A percentile compares a stretch with the other conserved stretches of the same genome.
Conservation (phyloP, 2,113 vertebrate genomes). For the Calcarius ornatus region DNA sequence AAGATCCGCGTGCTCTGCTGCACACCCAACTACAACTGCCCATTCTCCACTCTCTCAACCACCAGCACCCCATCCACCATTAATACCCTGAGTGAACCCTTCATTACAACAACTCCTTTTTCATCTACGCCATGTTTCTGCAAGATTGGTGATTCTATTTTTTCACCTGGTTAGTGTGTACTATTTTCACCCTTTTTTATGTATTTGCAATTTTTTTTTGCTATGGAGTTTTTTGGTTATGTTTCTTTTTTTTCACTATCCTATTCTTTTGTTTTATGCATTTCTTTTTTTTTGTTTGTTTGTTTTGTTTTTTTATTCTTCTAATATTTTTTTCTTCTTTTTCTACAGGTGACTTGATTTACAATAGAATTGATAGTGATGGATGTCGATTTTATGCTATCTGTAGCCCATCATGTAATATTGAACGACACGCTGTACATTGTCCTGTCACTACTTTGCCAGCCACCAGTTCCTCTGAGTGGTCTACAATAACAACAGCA, state of each 20-base stretch:
- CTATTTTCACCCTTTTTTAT: rapidly evolving
- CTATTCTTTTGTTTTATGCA: rapidly evolving
- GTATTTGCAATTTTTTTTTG: rapidly evolving
- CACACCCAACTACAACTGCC: neutral
- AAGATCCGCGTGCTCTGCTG: neutral
- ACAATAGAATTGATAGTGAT: slow-evolving; percentile 68
- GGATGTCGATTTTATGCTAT: slow-evolving; percentile 75
- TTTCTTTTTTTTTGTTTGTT: rapidly evolving
- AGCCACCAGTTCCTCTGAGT: neutral
- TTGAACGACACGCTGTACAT: neutral
- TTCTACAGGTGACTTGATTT: slow-evolving; percentile 72
- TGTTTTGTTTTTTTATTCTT: rapidly evolving
- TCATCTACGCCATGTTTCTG: slow-evolving; percentile 6
- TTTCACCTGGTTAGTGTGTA: neutral
- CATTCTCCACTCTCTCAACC: rapidly evolving
- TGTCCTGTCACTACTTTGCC: neutral
- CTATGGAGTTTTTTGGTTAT: rapidly evolving
- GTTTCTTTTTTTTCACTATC: rapidly evolving
- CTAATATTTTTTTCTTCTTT: rapidly evolving
- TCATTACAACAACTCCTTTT: rapidly evolving
- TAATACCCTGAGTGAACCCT: rapidly evolving
- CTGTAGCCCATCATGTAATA: slow-evolving; percentile 72
- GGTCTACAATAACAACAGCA: neutral
- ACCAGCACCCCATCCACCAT: rapidly evolving
- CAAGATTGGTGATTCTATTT: neutral